Evolutionary conservation across 2,888 invertebrate genomes (phyloP).

Genomic region (Tachina lurida): DNA sequence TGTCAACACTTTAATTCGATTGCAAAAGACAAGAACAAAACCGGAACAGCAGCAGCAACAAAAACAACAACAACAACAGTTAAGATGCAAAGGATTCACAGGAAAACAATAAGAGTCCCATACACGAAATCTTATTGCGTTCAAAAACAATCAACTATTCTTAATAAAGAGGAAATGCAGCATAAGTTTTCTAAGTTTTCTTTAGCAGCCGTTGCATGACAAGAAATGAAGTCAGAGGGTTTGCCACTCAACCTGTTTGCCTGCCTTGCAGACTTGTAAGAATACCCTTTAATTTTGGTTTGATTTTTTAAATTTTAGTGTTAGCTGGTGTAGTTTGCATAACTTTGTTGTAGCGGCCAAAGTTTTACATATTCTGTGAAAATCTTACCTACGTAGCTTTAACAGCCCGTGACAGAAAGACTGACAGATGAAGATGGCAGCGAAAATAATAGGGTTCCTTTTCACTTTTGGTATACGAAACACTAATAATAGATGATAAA

Average conservation of each 20-base stretch:
- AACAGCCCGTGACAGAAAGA: too few species aligned
- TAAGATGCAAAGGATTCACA: constrained; percentile 45
- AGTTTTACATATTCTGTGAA: too few species aligned
- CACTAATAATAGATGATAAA: too few species aligned
- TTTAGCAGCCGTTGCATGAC: not conserved
- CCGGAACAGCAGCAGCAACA: constrained; percentile 36
- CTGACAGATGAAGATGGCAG: too few species aligned
- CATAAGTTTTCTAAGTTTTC: constrained; percentile 20
- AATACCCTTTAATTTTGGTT: too few species aligned
- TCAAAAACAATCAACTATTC: constrained; percentile 50
- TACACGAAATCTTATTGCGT: constrained; percentile 44
- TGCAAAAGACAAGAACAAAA: constrained; percentile 52
- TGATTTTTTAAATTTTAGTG: too few species aligned
- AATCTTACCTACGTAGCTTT: too few species aligned
- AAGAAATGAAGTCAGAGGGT: not conserved
- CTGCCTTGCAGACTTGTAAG: constrained; percentile 19
- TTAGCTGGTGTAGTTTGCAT: too few species aligned
- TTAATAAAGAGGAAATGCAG: constrained; percentile 64
- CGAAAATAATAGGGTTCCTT: too few species aligned
- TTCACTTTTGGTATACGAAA: too few species aligned
- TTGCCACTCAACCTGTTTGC: not conserved
- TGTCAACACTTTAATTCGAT: constrained; percentile 71
- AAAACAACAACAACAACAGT: constrained; percentile 9
- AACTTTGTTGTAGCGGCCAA: too few species aligned
- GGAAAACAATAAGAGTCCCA: constrained; percentile 57